Conservation (phyloP, 2,797 vertebrate genomes). For the Threskiornis aethiopicus region DNA sequence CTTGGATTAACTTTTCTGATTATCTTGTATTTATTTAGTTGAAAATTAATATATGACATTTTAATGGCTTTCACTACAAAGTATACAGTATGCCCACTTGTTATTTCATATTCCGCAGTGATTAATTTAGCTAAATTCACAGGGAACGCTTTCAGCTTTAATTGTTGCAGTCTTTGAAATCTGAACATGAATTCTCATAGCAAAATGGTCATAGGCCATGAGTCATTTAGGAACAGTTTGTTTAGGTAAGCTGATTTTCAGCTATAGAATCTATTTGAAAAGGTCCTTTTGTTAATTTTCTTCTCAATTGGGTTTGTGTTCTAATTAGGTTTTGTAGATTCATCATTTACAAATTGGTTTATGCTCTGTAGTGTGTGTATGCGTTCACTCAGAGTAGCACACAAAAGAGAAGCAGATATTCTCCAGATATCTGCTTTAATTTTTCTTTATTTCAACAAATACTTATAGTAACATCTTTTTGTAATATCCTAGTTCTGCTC, state of each 20-base stretch:
- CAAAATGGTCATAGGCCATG: neutral
- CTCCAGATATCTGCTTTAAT: neutral
- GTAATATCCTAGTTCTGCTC: neutral
- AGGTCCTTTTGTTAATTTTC: neutral
- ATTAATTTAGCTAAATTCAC: neutral
- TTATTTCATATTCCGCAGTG: neutral
- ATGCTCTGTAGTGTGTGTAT: neutral
- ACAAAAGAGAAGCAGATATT: neutral
- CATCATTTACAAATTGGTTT: neutral
- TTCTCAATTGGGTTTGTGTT: neutral
- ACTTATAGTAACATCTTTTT: fast-evolving
- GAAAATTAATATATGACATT: neutral
- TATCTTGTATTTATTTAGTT: neutral
- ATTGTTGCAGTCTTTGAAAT: neutral
- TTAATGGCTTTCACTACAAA: neutral
- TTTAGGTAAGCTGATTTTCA: neutral
- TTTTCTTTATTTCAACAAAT: neutral
- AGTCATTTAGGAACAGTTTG: neutral
- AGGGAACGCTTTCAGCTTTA: neutral
- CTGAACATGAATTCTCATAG: neutral
- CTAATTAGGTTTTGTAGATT: neutral
- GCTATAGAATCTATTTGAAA: neutral
- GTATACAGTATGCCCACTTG: neutral
- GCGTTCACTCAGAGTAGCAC: neutral
- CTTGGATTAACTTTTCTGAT: neutral